A percentile compares a stretch with the other conserved stretches of the same genome.
These are phyloP conservation scores for Leptobrachium ailaonicum DNA, from an alignment of 2,113 vertebrate genomes.

Conservation along the genomic window DNA sequence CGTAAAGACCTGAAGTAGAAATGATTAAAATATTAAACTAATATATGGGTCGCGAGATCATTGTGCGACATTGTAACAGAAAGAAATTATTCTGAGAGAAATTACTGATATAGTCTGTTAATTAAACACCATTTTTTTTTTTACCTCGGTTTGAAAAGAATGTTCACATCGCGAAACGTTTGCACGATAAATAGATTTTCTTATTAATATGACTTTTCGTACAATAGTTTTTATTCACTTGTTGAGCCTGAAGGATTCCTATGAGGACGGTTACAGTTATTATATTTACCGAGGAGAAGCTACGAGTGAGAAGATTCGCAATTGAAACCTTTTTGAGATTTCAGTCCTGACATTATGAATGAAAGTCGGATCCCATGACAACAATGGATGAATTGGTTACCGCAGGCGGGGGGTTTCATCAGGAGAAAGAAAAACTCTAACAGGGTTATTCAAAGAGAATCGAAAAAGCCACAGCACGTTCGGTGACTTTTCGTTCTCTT, in stretches of 20 bases:
- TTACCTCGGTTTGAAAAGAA: background rate
- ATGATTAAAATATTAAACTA: background rate
- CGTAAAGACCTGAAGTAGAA: background rate
- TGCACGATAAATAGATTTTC: constrained; percentile 11
- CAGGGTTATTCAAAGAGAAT: too few relatives aligned
- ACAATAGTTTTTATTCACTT: background rate
- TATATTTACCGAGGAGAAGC: constrained; percentile 18
- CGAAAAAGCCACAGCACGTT: too few relatives aligned
- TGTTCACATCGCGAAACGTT: background rate
- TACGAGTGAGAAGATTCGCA: background rate
- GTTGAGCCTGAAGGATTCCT: constrained; percentile 8
- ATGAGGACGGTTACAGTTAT: background rate
- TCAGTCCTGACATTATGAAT: constrained; percentile 1
- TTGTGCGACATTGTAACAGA: background rate
- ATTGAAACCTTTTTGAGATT: constrained; percentile 15
- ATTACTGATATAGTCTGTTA: constrained; percentile 7
- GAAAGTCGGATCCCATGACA: constrained; percentile 15
- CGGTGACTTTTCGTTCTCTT: too few relatives aligned
- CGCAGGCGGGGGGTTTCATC: constrained; percentile 16
- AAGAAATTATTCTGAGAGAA: background rate
- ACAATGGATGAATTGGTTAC: background rate
- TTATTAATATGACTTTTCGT: background rate
- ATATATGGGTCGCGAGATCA: background rate
- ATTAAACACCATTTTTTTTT: constrained; percentile 6
- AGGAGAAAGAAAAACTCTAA: background rate